These are phyloP conservation scores for Adrianichthys oophorus DNA, from an alignment of 2,797 vertebrate genomes.

Conservation along the genomic window DNA sequence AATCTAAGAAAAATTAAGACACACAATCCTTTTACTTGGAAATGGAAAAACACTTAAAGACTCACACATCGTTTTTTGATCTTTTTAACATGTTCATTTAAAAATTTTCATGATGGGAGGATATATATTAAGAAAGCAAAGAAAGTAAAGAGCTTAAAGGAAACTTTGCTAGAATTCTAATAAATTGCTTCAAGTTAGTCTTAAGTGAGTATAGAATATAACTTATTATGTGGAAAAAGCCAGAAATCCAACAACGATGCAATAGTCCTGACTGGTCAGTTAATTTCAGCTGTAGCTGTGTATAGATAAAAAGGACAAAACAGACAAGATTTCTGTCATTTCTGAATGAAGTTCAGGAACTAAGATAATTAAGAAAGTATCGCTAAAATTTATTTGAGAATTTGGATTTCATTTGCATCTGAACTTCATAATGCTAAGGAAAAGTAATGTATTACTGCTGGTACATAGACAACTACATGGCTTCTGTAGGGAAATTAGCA, in stretches of 20 bases:
- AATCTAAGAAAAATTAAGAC: too few species aligned
- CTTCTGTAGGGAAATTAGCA: conserved; percentile 67
- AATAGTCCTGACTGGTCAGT: too few species aligned
- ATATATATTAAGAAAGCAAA: background rate
- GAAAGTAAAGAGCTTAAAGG: conserved; percentile 1
- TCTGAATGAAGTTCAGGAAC: too few species aligned
- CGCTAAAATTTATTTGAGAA: conserved; percentile 47
- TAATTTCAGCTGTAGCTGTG: too few species aligned
- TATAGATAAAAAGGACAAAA: too few species aligned
- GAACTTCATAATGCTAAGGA: conserved; percentile 54
- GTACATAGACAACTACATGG: conserved; percentile 52
- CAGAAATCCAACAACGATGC: too few species aligned
- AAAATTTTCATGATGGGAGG: background rate
- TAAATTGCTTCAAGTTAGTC: conserved; percentile 9
- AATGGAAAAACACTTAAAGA: conserved; percentile 5
- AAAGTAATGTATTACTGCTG: conserved; percentile 69
- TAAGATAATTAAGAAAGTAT: conserved; percentile 9
- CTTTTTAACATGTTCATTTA: background rate
- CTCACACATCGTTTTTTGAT: background rate
- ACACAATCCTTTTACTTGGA: background rate
- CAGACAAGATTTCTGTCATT: too few species aligned
- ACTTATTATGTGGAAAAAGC: too few species aligned
- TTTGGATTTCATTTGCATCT: conserved; percentile 72
- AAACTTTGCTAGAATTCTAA: conserved; percentile 1
- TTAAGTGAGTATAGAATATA: background rate